Evolutionary conservation across 2,113 vertebrate genomes (phyloP), one percentile per base, ranked within the genome.

Genomic region (Amblyornis subalaris): DNA sequence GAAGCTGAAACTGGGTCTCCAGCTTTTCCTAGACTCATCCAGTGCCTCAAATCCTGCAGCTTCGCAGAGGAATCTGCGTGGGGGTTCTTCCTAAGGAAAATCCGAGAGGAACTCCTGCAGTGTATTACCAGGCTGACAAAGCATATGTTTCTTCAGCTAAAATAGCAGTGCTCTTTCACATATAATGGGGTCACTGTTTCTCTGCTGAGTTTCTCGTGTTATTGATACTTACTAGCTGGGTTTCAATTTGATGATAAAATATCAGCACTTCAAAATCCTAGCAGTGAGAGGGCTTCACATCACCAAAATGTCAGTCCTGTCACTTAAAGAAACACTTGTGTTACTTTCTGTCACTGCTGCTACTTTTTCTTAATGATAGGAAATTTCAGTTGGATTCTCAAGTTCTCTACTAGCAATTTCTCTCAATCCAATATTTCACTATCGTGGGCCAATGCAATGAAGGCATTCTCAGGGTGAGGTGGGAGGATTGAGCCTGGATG

Each of bases 191-290:
- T 90, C 90, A 90, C 72, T 92, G 40, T 89, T 89, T 86, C 83
- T 96, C 74, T 90, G 48, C 53, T 21, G 55, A 74, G 69, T 55
- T 55, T 84, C 73, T 90, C 12, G 2, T 88, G 23, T 79, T 55
- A 51, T 75, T 84, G 94, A 84, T 96, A 84, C 82, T 93, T 86
- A 70, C 31, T 70, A 89, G 86, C 75, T 86, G 60, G 51, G 33
- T 66, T 84, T 61, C 80, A 94, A 54, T 88, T 85, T 67, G 72
- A 58, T 94, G 85, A 93, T 88, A 76, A 93, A 95, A 77, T 93
- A 84, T 65, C 86, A 84, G 57, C 85, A 62, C 83, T 90, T 92
- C 19, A 64, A 74, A 94, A 72, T 94, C 54, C 53, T 53, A 45
- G 78, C 48, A 54, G 48, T 82, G 73, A 64, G 69, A 89, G 62